Evolutionary conservation across 2,113 vertebrate genomes (phyloP).

Genomic region (Indicator maculatus): DNA sequence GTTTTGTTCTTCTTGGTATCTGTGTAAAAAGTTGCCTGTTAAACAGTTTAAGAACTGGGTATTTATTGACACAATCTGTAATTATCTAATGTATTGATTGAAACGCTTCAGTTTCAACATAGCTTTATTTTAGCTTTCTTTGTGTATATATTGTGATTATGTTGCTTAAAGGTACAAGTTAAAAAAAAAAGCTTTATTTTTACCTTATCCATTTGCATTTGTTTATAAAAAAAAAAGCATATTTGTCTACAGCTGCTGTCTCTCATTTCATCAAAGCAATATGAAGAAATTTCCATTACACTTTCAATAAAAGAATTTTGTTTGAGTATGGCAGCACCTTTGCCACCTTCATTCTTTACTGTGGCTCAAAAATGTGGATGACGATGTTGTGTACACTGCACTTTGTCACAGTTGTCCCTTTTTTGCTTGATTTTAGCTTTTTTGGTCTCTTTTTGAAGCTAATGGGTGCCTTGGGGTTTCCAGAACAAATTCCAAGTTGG

Average conservation of each 20-base stretch:
- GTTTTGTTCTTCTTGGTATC: constrained; percentile 33
- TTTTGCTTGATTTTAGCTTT: not conserved
- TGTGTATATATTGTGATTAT: constrained; percentile 84
- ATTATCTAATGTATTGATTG: constrained; percentile 83
- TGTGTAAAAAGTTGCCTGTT: constrained; percentile 83
- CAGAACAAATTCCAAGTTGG: not conserved
- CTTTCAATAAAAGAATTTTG: constrained; percentile 85
- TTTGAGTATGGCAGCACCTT: not conserved
- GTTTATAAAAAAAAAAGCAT: constrained; percentile 70
- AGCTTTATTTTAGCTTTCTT: constrained; percentile 86
- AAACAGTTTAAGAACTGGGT: constrained; percentile 84
- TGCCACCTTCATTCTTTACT: not conserved
- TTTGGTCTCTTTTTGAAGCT: not conserved
- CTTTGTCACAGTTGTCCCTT: not conserved
- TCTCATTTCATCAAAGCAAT: constrained; percentile 90
- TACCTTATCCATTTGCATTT: constrained; percentile 76
- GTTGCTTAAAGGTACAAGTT: constrained; percentile 86
- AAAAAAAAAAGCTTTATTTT: constrained; percentile 83
- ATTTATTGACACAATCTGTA: constrained; percentile 89
- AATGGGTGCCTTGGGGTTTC: not conserved
- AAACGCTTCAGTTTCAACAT: constrained; percentile 79
- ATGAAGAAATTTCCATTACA: constrained; percentile 89
- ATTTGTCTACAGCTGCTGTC: constrained; percentile 82
- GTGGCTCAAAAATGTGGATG: not conserved
- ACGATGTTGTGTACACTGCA: accelerated